Evolutionary conservation across 2,888 invertebrate genomes (phyloP), one percentile per base, ranked within the genome.

Genomic region (Escarpia spicata): DNA sequence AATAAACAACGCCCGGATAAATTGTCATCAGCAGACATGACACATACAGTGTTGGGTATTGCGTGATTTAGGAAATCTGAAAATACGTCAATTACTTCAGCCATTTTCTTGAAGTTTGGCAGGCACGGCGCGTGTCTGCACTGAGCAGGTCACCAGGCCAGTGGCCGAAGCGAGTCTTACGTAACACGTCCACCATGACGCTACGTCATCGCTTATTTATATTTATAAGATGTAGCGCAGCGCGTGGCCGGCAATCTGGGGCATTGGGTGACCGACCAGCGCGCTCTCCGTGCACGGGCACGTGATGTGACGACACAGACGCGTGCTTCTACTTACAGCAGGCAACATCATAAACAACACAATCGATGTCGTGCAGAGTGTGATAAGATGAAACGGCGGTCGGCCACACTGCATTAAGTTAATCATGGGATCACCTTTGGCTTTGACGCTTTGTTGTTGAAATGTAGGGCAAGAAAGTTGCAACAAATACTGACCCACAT

Each of bases 101-200:
- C 6, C 19, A 75, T 19, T 52, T 75, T 75, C n/a, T 75, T 3
- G 75, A 75, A 75, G n/a, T 26, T 52, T 26, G 75, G 19, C 26
- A 37, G 37, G 37, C 37, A 37, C 75, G 19, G 75, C n/a, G 75
- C 75, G 6, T 6, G 4, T n/a, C 26, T 75, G 75, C 75, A 75
- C 75, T 75, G 75, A 75, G 75, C 75, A n/a, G 75, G 75, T 75
- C 75, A 75, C 75, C 75, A 75, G 75, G 75, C 75, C 75, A 75
- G 75, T 75, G 75, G 75, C 75, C 75, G 26, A 75, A 15, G 19
- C 75, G 75, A 75, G 75, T 75, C 19, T 75, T 75, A 75, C 75
- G 75, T 75, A 75, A 75, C 75, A 75, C n/a, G 75, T 75, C 75
- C 75, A 75, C 75, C 75, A 75, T 75, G 75, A 75, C 75, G 75